Percentiles rank a stretch among this genome's conserved stretches.
These are phyloP conservation scores for Eupithecia tripunctaria DNA, from an alignment of 2,888 invertebrate genomes.

Conservation along the genomic window DNA sequence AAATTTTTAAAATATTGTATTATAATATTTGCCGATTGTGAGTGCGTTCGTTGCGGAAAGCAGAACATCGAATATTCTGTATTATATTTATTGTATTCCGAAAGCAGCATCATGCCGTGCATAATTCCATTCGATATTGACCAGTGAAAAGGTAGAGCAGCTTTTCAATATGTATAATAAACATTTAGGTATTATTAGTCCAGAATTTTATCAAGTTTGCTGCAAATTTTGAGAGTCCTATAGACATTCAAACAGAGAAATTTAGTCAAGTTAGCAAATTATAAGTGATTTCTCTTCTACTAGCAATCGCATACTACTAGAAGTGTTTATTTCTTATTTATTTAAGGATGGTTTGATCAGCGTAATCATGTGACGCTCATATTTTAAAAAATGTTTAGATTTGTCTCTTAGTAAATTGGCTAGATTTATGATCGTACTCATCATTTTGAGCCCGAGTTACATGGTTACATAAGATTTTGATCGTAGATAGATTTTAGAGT, in stretches of 20 bases:
- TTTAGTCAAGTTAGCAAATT: background rate
- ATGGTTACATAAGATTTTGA: background rate
- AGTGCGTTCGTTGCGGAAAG: background rate
- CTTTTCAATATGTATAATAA: background rate
- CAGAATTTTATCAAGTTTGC: background rate
- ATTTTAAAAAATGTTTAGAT: no score
- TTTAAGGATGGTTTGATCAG: no score
- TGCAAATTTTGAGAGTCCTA: background rate
- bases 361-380: no score
- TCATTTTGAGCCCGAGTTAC: background rate
- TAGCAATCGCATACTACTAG: background rate
- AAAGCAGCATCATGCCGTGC: background rate
- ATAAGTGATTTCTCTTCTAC: background rate
- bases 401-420: background rate
- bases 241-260: background rate
- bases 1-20: background rate
- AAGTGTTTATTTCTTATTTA: no score
- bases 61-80: background rate
- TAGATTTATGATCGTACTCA: background rate
- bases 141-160: background rate
- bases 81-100: no score
- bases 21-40: background rate
- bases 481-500: background rate
- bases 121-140: background rate
- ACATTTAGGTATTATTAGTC: background rate